Evolutionary conservation across 2,797 vertebrate genomes (phyloP), one percentile per base, ranked within the genome.

Genomic region (Diceros bicornis): DNA sequence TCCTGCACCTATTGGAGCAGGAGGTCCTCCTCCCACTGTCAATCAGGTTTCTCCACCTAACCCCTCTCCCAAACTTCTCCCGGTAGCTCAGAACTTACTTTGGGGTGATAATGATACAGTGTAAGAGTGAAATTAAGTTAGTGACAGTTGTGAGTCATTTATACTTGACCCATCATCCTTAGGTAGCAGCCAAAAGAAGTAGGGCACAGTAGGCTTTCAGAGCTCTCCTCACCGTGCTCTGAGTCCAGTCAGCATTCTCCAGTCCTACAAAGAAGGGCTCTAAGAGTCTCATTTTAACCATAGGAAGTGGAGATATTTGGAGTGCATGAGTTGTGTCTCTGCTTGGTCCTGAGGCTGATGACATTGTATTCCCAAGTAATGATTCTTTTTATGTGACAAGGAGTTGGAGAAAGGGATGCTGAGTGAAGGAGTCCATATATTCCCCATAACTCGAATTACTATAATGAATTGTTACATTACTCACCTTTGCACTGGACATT

Each of bases 391-490:
- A 92, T 90, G 91, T 96, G 96, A 97, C 97, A 98, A 84, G 71
- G 79, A 97, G 72, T 90, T 97, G 93, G 96, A 97, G 72, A 87
- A 95, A 87, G 82, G 87, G 87, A 92, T 97, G 97, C 96, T 97
- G 97, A 97, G 94, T 14, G 0, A 97, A 96, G 95, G 75, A 97
- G 94, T 97, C 95, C 94, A 96, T 97, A 96, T 96, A 97, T 96
- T 95, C 89, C 92, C 94, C 41, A 91, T 93, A 96, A 96, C 92
- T 97, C 14, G 52, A 97, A 97, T 98, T 97, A 92, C 97, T 78
- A 95, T 93, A 97, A 92, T 97, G 97, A 96, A 98, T 97, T 97
- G 93, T 97, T 95, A 88, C 88, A 97, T 98, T 98, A 97, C 97
- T 97, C 97, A 97, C 97, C 97, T 98, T 96, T 97, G 97, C 72